phyloP scores from a whole-genome alignment of 2,888 invertebrate genomes.

The Andrena fulva region DNA sequence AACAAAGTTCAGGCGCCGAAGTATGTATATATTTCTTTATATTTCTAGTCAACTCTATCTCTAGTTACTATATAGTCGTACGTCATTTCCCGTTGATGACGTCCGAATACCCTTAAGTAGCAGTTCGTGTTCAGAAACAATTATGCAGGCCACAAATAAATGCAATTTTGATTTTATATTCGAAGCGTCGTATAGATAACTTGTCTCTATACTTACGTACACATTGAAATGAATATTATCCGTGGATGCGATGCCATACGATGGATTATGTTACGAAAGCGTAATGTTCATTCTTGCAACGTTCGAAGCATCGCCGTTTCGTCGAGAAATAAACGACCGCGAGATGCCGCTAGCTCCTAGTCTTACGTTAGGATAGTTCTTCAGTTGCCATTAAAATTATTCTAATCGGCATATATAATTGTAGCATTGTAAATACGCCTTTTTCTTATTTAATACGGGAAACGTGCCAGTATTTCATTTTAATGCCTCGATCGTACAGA shows the following conservation, averaged over 20 bases:
- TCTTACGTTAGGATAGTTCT: background rate
- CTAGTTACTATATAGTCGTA: slow-evolving; percentile 23
- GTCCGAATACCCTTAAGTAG: slow-evolving; percentile 17
- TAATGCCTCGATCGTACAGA: slow-evolving; percentile 10
- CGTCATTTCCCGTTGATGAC: background rate
- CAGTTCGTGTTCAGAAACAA: slow-evolving; percentile 48
- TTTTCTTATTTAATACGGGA: slow-evolving; percentile 55
- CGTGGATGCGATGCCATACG: slow-evolving; percentile 78
- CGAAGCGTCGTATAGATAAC: slow-evolving; percentile 10
- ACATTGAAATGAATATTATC: slow-evolving; percentile 64
- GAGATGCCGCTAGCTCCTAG: background rate
- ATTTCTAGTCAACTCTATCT: slow-evolving; percentile 38
- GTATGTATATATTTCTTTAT: slow-evolving; percentile 4
- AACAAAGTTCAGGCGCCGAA: background rate
- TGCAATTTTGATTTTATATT: slow-evolving; percentile 77
- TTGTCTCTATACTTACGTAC: slow-evolving; percentile 25
- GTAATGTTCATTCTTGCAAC: background rate
- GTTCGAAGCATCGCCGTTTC: too few species aligned
- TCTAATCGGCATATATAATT: slow-evolving; percentile 12
- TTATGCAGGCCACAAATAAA: slow-evolving; percentile 81
- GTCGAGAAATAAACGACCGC: background rate
- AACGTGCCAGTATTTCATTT: slow-evolving; percentile 71
- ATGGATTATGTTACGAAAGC: slow-evolving; percentile 48
- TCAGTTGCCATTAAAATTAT: background rate
- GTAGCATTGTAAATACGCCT: background rate